Conservation (phyloP, 2,113 vertebrate species). For the Psophia crepitans region DNA sequence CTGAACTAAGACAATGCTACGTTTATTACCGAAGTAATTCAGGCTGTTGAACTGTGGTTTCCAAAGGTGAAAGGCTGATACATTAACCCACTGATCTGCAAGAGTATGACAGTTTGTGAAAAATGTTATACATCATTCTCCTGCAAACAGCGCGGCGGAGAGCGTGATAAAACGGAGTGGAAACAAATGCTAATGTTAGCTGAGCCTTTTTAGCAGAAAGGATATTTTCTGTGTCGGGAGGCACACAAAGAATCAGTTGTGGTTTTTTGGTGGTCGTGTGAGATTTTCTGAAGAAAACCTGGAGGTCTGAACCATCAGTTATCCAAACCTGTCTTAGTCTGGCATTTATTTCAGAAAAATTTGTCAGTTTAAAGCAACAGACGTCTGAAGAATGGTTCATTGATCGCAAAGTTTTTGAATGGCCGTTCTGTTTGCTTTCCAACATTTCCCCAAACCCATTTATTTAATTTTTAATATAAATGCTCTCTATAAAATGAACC, state of each 20-base stretch:
- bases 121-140: neutral
- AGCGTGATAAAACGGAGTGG: neutral
- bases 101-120: neutral
- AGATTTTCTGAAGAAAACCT: neutral
- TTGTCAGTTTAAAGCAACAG: neutral
- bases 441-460: neutral
- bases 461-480: neutral
- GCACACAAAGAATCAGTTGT: neutral
- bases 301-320: conserved; percentile 5
- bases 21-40: conserved; percentile 36
- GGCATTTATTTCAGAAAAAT: neutral
- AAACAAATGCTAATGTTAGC: neutral
- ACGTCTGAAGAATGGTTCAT: neutral
- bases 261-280: neutral
- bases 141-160: neutral
- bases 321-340: neutral
- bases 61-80: conserved; percentile 52
- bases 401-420: neutral
- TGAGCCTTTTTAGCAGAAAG: neutral
- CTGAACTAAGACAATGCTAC: conserved; percentile 21
- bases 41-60: conserved; percentile 42
- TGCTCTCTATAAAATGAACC: neutral
- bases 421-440: neutral
- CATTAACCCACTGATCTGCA: conserved; percentile 38
- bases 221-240: neutral